Evolutionary conservation across 2,797 vertebrate genomes (phyloP).

Genomic region (Tinamus major): DNA sequence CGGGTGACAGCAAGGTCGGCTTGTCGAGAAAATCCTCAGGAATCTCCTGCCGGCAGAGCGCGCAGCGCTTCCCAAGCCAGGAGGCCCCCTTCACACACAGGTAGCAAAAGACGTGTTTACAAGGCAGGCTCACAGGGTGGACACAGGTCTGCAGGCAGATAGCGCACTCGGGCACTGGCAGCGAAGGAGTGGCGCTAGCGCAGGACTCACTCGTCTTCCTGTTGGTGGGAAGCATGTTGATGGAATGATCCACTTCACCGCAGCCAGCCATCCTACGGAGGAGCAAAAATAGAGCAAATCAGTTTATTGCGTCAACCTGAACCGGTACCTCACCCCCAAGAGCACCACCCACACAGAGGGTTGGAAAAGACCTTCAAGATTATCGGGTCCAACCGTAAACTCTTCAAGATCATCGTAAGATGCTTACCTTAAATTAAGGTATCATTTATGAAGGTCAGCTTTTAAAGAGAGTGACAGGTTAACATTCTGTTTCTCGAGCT

Average conservation of each 20-base stretch:
- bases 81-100: constrained; percentile 97
- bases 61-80: constrained; percentile 97
- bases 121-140: constrained; percentile 94
- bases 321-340: not conserved
- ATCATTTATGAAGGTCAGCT: not conserved
- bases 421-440: not conserved
- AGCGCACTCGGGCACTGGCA: constrained; percentile 90
- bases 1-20: constrained; percentile 91
- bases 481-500: not conserved
- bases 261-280: constrained; percentile 91
- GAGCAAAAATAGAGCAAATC: constrained; percentile 3
- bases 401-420: not conserved
- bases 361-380: no score
- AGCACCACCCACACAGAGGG: not conserved
- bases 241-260: constrained; percentile 88
- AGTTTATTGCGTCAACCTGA: not conserved
- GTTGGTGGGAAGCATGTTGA: constrained; percentile 85
- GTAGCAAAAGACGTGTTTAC: constrained; percentile 96
- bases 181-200: constrained; percentile 85
- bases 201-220: constrained; percentile 84
- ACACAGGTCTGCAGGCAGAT: constrained; percentile 96
- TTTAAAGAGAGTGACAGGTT: not conserved
- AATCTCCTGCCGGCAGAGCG: constrained; percentile 95
- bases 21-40: constrained; percentile 96
- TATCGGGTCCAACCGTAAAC: no score